Conservation (phyloP, 1,140 invertebrate genomes). For the Ridgeia piscesae region DNA sequence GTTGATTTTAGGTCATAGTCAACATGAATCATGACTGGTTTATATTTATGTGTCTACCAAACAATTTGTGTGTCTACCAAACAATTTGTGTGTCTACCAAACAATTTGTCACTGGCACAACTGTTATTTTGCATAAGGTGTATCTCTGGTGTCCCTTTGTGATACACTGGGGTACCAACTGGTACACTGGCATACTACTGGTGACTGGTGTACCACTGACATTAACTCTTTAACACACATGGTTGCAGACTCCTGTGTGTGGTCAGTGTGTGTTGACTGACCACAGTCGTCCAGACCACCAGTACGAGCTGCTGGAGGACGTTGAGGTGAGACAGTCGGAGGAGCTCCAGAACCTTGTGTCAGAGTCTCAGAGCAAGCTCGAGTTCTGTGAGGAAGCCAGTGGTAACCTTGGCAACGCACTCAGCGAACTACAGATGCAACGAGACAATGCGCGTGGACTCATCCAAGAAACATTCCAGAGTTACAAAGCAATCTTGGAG, state of each 20-base stretch:
- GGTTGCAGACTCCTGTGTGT: slow-evolving; percentile 66
- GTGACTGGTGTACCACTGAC: background rate
- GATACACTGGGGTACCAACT: background rate
- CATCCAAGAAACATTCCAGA: slow-evolving; percentile 79
- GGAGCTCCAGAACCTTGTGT: slow-evolving; percentile 72
- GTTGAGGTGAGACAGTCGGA: slow-evolving; percentile 74
- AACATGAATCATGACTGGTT: too few relatives aligned
- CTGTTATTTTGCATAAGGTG: too few relatives aligned
- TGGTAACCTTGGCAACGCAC: slow-evolving; percentile 70
- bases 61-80: too few relatives aligned
- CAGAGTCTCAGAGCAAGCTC: slow-evolving; percentile 70
- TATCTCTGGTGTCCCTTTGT: too few relatives aligned
- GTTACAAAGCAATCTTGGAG: slow-evolving; percentile 79
- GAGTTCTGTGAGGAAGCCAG: slow-evolving; percentile 75
- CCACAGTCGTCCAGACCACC: slow-evolving; percentile 77
- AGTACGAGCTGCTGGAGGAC: slow-evolving; percentile 73
- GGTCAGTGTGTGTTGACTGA: slow-evolving; percentile 77
- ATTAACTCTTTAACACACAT: background rate
- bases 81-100: too few relatives aligned
- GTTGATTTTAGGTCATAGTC: too few relatives aligned
- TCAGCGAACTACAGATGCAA: slow-evolving; percentile 83
- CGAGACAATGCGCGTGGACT: slow-evolving; percentile 81
- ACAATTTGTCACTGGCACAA: too few relatives aligned
- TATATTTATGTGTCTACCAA: too few relatives aligned
- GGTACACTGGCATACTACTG: too few relatives aligned